Percentiles rank a stretch among this genome's conserved stretches.
These are phyloP conservation scores for Tapirus indicus DNA, from an alignment of 2,797 vertebrate species.

Conservation along the genomic window DNA sequence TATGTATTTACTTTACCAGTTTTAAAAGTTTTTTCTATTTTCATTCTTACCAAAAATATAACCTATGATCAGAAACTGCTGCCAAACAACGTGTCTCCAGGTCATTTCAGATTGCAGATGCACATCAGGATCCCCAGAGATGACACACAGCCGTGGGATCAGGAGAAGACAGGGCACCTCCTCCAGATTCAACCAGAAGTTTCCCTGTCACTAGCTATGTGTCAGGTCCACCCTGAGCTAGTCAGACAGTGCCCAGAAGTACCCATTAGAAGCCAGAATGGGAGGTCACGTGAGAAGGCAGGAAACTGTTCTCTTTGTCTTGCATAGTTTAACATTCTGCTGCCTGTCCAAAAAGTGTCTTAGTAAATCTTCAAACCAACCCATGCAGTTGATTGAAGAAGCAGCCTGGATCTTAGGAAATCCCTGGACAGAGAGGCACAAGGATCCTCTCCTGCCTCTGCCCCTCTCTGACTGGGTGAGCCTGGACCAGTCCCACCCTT, in stretches of 20 bases:
- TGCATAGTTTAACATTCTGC: conserved; percentile 32
- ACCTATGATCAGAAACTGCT: neutral
- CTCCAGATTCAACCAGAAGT: neutral
- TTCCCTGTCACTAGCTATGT: neutral
- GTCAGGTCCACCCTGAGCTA: neutral
- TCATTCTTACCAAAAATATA: neutral
- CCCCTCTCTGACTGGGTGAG: fast-evolving
- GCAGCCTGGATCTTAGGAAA: neutral
- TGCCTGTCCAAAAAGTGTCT: neutral
- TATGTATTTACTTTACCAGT: neutral
- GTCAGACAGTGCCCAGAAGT: neutral
- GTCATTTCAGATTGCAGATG: neutral
- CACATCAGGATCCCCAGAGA: neutral
- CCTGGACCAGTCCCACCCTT: neutral
- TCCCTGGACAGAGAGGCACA: neutral
- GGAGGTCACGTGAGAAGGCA: neutral
- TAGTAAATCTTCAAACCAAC: conserved; percentile 13
- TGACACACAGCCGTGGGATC: neutral
- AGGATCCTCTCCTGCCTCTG: neutral
- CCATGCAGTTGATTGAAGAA: neutral
- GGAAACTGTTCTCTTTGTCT: neutral
- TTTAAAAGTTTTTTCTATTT: conserved; percentile 14
- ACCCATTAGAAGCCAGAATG: neutral
- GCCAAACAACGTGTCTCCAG: neutral
- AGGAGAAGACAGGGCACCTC: neutral